These are phyloP conservation scores for Poeciliopsis occidentalis DNA, from an alignment of 2,113 vertebrate species.

Conservation along the genomic window DNA sequence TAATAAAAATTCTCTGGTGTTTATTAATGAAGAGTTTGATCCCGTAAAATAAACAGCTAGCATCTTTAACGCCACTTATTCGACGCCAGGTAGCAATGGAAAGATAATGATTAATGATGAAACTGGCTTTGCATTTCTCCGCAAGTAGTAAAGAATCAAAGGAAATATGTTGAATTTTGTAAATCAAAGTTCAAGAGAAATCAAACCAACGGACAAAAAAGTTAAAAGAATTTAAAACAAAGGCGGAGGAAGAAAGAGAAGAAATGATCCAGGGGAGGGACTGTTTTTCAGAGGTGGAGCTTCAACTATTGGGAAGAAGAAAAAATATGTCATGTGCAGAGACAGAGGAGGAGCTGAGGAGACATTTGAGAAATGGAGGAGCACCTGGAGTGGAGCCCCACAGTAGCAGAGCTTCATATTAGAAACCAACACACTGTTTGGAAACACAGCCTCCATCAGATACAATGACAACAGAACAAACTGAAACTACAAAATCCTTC, in stretches of 20 bases:
- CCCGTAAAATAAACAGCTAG: neutral
- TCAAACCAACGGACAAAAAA: neutral
- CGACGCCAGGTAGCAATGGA: neutral
- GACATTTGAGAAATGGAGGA: slow-evolving; percentile 25
- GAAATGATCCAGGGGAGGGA: neutral
- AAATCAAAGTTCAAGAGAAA: neutral
- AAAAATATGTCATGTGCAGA: neutral
- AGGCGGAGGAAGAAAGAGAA: neutral
- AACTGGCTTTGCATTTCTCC: neutral
- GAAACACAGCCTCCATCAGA: slow-evolving; percentile 4
- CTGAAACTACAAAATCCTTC: neutral
- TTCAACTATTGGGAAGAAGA: neutral
- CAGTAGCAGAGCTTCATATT: slow-evolving; percentile 26
- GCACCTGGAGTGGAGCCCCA: slow-evolving; percentile 18
- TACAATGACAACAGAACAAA: slow-evolving; percentile 10
- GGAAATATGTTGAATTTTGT: neutral
- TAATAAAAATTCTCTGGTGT: neutral
- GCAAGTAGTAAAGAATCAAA: neutral
- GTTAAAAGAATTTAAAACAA: neutral
- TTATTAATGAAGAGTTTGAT: neutral
- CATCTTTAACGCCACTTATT: neutral
- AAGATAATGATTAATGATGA: neutral
- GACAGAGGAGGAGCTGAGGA: slow-evolving; percentile 15
- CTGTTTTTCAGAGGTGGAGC: slow-evolving; percentile 1
- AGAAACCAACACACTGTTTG: slow-evolving; percentile 19